A percentile compares a stretch with the other conserved stretches of the same genome.
phyloP scores from a whole-genome alignment of 37 sponge, comb jelly and placozoan species.

The Cladorhizidae sp. region DNA sequence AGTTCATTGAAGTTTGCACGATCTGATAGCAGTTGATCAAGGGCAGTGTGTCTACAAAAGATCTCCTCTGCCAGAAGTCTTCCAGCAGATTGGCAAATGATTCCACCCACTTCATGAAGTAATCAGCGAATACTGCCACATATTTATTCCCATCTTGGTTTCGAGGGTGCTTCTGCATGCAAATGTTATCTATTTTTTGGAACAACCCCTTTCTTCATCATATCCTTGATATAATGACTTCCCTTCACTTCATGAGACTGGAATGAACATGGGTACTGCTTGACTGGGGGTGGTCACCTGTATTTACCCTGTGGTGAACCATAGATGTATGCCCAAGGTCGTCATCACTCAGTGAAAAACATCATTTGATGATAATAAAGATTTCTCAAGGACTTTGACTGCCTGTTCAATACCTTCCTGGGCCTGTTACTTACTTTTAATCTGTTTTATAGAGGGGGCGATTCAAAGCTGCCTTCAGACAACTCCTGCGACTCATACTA shows the following conservation, averaged over 20 bases:
- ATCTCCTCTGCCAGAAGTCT: slow-evolving; percentile 35
- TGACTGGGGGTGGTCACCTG: slow-evolving; percentile 39
- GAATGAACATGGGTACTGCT: slow-evolving; percentile 21
- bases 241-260: not conserved
- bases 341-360: slow-evolving; percentile 20
- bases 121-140: not conserved
- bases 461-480: not conserved
- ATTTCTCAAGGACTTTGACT: not conserved
- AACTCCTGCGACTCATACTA: not conserved
- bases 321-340: slow-evolving; percentile 8
- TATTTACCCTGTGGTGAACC: slow-evolving; percentile 18
- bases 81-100: slow-evolving; percentile 53
- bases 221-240: not conserved
- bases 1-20: slow-evolving; percentile 11
- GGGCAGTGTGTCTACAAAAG: slow-evolving; percentile 27
- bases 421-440: too few relatives aligned
- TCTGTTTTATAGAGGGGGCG: too few relatives aligned
- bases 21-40: slow-evolving; percentile 36
- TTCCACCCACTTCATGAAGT: slow-evolving; percentile 39
- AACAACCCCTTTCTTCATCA: slow-evolving; percentile 3
- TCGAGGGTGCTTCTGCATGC: slow-evolving; percentile 31
- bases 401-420: not conserved
- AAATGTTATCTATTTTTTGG: too few relatives aligned
- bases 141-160: slow-evolving; percentile 40
- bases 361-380: slow-evolving; percentile 2